Evolutionary conservation across 35 echinoderm and acorn worm species (phyloP).

Genomic region (Amphiura filiformis): DNA sequence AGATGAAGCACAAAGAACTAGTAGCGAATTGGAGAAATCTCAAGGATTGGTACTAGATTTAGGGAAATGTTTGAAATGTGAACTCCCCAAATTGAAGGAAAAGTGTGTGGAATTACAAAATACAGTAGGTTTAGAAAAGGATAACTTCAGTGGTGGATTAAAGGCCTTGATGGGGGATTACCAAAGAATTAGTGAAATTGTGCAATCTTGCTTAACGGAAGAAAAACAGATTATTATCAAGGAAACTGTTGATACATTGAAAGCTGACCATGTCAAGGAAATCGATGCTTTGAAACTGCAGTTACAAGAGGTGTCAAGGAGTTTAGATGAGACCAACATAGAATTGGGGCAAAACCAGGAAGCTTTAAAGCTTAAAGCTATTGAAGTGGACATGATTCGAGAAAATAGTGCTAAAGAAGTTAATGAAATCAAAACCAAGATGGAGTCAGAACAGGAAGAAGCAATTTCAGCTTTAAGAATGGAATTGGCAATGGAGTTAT

Average conservation of each 20-base stretch:
- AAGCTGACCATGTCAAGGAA: slow-evolving; percentile 28
- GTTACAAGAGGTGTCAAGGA: not conserved
- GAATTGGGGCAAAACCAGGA: not conserved
- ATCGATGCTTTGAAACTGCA: not conserved
- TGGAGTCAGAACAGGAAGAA: slow-evolving; percentile 47
- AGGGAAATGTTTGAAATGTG: slow-evolving; percentile 4
- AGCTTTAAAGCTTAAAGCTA: not conserved
- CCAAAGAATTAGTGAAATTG: not conserved
- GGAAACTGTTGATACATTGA: not conserved
- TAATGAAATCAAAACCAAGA: slow-evolving; percentile 29
- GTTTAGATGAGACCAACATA: not conserved
- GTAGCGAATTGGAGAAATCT: slow-evolving; percentile 34
- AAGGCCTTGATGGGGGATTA: slow-evolving; percentile 16
- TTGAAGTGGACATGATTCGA: slow-evolving; percentile 20
- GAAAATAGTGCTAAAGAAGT: slow-evolving; percentile 49
- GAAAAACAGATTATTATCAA: not conserved
- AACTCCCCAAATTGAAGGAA: slow-evolving; percentile 4
- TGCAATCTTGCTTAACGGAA: not conserved
- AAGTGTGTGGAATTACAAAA: slow-evolving; percentile 31
- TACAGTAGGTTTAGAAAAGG: not conserved
- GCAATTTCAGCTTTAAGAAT: slow-evolving; percentile 57
- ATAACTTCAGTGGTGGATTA: not conserved
- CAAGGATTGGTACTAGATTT: slow-evolving; percentile 11
- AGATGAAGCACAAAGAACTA: slow-evolving; percentile 43
- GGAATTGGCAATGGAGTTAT: slow-evolving; percentile 62